Conservation (phyloP, 2,888 invertebrate genomes). For the Campoletis raptor region DNA sequence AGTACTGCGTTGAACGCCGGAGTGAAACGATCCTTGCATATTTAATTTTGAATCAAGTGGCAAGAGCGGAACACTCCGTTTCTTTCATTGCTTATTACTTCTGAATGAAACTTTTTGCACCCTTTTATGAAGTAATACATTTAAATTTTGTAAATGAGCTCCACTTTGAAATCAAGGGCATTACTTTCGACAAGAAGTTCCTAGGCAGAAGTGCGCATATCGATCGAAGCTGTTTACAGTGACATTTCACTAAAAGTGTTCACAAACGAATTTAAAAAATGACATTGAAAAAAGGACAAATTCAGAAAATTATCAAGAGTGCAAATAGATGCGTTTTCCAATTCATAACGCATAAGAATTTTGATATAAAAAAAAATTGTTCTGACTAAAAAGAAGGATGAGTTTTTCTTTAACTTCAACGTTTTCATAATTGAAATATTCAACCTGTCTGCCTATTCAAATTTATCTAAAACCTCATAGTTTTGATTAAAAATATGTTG, state of each 20-base stretch:
- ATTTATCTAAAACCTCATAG: too few species aligned
- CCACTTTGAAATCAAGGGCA: background rate
- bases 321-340: too few species aligned
- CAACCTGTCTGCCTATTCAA: too few species aligned
- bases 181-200: background rate
- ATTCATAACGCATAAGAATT: too few species aligned
- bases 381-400: too few species aligned
- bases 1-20: slow-evolving; percentile 52
- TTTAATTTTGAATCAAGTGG: slow-evolving; percentile 51
- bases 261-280: background rate
- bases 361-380: too few species aligned
- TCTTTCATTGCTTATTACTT: slow-evolving; percentile 29
- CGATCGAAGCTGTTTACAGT: background rate
- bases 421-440: too few species aligned
- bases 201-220: background rate
- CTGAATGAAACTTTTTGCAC: slow-evolving; percentile 50
- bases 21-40: slow-evolving; percentile 64
- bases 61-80: slow-evolving; percentile 23
- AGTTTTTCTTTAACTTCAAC: too few species aligned
- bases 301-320: too few species aligned
- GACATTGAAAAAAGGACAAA: background rate
- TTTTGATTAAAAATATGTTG: too few species aligned
- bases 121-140: slow-evolving; percentile 54
- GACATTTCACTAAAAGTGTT: background rate
- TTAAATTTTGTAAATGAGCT: slow-evolving; percentile 24